These are phyloP conservation scores for Drosophila lowei DNA, from an alignment of 1,140 invertebrate genomes.

Conservation along the genomic window DNA sequence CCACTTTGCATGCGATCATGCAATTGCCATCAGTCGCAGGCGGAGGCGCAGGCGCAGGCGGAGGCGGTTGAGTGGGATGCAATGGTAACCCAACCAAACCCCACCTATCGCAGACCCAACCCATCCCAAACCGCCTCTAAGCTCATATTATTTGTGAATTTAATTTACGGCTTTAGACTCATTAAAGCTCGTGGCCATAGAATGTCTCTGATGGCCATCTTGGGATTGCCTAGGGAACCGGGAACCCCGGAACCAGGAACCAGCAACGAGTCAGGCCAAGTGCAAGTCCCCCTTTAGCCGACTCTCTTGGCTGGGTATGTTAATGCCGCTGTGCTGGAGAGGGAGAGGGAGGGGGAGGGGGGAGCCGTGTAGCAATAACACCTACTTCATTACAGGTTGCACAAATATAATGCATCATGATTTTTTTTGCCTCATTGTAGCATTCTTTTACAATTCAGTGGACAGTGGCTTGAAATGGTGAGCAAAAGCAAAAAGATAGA, in stretches of 20 bases:
- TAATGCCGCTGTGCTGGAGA: conserved; percentile 19
- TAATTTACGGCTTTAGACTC: conserved; percentile 65
- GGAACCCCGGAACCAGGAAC: conserved; percentile 1
- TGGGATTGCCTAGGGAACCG: conserved; percentile 55
- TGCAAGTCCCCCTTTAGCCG: neutral
- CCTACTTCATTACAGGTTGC: conserved; percentile 66
- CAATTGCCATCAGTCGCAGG: conserved; percentile 29
- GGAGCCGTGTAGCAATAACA: conserved; percentile 45
- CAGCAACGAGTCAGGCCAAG: neutral
- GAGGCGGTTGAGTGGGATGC: conserved; percentile 18
- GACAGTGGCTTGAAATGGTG: conserved; percentile 33
- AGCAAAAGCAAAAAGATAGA: too few species aligned
- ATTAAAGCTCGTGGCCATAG: conserved; percentile 47
- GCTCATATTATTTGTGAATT: conserved; percentile 71
- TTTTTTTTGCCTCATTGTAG: conserved; percentile 40
- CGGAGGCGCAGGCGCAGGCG: neutral
- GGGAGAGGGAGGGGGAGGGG: neutral
- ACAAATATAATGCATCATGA: conserved; percentile 51
- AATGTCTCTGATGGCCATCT: conserved; percentile 56
- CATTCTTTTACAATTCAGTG: conserved; percentile 25
- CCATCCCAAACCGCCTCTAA: conserved; percentile 18
- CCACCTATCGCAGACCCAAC: too few species aligned
- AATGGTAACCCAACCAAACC: conserved; percentile 11
- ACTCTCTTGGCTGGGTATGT: conserved; percentile 48
- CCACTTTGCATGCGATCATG: conserved; percentile 77